Percentiles rank a stretch among this genome's conserved stretches.
These are phyloP conservation scores for Phyllostomus discolor DNA, from an alignment of 2,113 vertebrate species.

Conservation along the genomic window DNA sequence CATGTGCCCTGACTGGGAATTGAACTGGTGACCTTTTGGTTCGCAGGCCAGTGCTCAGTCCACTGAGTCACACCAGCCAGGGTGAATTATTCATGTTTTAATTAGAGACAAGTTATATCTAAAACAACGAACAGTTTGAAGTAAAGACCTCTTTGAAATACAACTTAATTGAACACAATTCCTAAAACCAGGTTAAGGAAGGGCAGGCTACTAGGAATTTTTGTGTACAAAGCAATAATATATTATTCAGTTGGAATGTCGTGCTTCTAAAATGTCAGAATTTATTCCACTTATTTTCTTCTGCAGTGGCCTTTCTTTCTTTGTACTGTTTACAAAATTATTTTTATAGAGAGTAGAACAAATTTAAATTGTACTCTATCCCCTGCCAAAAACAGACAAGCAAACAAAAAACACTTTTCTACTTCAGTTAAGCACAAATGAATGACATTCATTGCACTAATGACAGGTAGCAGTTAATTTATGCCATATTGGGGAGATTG, in stretches of 20 bases:
- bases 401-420: neutral
- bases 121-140: constrained; percentile 26
- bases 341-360: neutral
- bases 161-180: constrained; percentile 31
- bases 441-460: neutral
- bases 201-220: neutral
- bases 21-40: too few species aligned
- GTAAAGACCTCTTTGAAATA: constrained; percentile 40
- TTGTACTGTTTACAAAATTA: neutral
- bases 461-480: neutral
- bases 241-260: constrained; percentile 4
- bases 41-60: too few species aligned
- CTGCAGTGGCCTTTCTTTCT: neutral
- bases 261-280: neutral
- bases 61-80: too few species aligned
- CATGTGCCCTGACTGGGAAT: too few species aligned
- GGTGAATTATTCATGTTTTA: constrained; percentile 33
- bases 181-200: constrained; percentile 38
- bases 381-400: neutral
- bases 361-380: neutral
- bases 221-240: neutral
- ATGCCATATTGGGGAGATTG: neutral
- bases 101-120: constrained; percentile 34
- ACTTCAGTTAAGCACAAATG: neutral
- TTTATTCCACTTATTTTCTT: neutral